These are phyloP conservation scores for Epizoanthus scotinus DNA, from an alignment of 92 coral and sea anemone genomes.

Conservation along the genomic window DNA sequence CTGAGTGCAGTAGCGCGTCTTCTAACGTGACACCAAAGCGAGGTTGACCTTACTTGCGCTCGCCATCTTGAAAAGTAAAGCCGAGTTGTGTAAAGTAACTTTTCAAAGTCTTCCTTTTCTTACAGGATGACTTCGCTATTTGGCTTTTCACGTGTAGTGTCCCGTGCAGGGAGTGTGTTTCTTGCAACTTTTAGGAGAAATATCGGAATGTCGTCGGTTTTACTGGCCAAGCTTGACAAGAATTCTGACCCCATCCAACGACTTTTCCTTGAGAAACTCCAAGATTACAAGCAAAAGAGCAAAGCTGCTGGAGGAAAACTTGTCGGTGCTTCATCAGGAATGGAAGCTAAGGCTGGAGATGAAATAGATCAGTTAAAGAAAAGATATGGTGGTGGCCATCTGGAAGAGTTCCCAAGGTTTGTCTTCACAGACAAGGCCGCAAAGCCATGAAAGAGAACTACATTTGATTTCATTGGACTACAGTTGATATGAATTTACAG, in stretches of 20 bases:
- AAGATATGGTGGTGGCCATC: conserved; percentile 85
- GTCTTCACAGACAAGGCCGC: conserved; percentile 56
- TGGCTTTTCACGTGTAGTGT: conserved; percentile 54
- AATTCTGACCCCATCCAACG: conserved; percentile 94
- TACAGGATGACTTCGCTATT: conserved; percentile 64
- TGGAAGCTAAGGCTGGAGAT: conserved; percentile 74
- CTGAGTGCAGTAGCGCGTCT: not conserved
- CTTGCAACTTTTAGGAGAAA: conserved; percentile 51
- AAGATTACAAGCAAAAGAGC: conserved; percentile 87
- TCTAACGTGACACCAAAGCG: conserved; percentile 1
- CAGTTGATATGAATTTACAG: not conserved
- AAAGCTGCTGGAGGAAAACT: conserved; percentile 73
- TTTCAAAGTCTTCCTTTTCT: not conserved
- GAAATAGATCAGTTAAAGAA: conserved; percentile 86
- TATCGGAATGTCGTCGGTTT: conserved; percentile 64
- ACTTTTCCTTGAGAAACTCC: conserved; percentile 83
- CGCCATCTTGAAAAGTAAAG: conserved; percentile 79
- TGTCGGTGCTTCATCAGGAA: conserved; percentile 83
- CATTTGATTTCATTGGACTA: not conserved
- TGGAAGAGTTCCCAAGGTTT: conserved; percentile 97
- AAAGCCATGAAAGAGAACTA: conserved; percentile 8
- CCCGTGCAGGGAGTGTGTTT: conserved; percentile 44
- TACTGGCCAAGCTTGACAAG: conserved; percentile 76
- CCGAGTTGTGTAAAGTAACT: not conserved
- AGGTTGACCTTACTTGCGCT: conserved; percentile 36